Evolutionary conservation across 2,113 vertebrate species (phyloP).

Genomic region (Psephotus haematonotus): DNA sequence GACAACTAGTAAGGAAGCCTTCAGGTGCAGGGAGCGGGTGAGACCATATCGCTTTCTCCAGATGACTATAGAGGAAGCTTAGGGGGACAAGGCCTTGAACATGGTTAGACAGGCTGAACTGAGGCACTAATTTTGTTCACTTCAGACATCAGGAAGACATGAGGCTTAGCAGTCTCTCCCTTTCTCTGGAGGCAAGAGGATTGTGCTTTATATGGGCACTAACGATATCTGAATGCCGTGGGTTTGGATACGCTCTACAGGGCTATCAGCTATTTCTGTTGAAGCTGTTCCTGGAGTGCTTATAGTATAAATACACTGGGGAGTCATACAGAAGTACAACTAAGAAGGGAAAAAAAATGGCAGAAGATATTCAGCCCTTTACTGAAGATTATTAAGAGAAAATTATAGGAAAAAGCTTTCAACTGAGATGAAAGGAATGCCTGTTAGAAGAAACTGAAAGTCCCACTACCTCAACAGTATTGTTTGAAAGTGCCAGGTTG

Average conservation of each 20-base stretch:
- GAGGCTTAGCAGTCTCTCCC: not conserved
- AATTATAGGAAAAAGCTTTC: not conserved
- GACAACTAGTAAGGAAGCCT: not conserved
- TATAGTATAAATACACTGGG: not conserved
- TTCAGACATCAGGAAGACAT: not conserved
- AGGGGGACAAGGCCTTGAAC: not conserved
- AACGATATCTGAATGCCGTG: not conserved
- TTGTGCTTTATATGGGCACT: not conserved
- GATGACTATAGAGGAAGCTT: not conserved
- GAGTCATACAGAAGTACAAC: not conserved
- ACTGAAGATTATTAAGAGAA: constrained; percentile 3
- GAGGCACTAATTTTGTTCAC: not conserved
- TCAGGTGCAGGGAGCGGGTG: not conserved
- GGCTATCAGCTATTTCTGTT: not conserved
- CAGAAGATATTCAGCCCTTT: not conserved
- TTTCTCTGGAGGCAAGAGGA: not conserved
- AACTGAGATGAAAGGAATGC: constrained; percentile 8
- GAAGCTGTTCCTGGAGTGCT: not conserved
- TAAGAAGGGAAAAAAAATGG: not conserved
- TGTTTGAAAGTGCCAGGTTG: not conserved
- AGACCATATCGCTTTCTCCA: not conserved
- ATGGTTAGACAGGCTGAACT: not conserved
- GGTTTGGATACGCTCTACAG: not conserved
- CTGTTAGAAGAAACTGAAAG: not conserved
- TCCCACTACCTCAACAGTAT: not conserved